phyloP scores from a whole-genome alignment of 1,140 invertebrate genomes.

The Trigoniulus corallinus region DNA sequence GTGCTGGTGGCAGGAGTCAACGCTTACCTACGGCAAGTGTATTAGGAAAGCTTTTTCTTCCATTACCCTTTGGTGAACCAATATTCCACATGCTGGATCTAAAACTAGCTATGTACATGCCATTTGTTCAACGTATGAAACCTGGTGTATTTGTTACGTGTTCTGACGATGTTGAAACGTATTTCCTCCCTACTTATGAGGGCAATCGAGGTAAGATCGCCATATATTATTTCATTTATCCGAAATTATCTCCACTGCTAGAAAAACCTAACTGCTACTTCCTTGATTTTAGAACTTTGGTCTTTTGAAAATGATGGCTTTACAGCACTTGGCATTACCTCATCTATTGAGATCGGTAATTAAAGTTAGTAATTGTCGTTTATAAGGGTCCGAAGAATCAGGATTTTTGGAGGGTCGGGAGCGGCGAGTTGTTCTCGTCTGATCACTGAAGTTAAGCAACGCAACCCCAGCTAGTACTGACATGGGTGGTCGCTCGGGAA shows the following conservation, averaged over 20 bases:
- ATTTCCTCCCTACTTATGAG: conserved; percentile 19
- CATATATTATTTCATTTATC: neutral
- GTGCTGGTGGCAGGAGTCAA: conserved; percentile 32
- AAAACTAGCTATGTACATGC: conserved; percentile 29
- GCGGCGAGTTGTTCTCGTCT: too few species aligned
- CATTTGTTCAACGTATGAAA: conserved; percentile 26
- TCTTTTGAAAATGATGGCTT: conserved; percentile 24
- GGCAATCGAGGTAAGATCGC: neutral
- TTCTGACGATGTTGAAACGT: conserved; percentile 31
- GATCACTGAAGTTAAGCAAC: too few species aligned
- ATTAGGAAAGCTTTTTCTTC: conserved; percentile 30
- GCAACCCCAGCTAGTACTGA: neutral
- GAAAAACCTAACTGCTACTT: conserved; percentile 1
- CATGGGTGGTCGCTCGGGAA: neutral
- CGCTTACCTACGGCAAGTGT: conserved; percentile 28
- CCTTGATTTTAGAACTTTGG: conserved; percentile 14
- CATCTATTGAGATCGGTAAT: conserved; percentile 21
- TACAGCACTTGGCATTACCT: conserved; percentile 30
- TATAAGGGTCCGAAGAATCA: too few species aligned
- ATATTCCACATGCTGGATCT: conserved; percentile 27
- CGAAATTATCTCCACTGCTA: neutral
- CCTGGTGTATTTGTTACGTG: conserved; percentile 30
- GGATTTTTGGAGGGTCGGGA: too few species aligned
- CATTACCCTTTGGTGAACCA: conserved; percentile 20
- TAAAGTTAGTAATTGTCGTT: conserved; percentile 1